Evolutionary conservation across 2,797 vertebrate genomes (phyloP).

Genomic region (Zalophus californianus): DNA sequence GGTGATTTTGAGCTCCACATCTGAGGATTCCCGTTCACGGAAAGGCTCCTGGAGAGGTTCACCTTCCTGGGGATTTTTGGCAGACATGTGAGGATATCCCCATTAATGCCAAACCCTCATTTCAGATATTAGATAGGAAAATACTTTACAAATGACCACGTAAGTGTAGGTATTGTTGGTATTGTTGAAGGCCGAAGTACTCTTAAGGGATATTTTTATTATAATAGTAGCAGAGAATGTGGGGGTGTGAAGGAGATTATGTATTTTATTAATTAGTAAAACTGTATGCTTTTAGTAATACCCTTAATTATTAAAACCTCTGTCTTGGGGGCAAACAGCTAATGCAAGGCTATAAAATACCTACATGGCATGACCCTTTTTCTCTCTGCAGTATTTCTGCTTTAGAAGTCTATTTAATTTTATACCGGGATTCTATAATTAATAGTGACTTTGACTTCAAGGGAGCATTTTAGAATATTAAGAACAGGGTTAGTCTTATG

Average conservation of each 20-base stretch:
- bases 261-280: conserved; percentile 61
- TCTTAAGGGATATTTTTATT: conserved; percentile 50
- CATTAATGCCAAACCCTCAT: not conserved
- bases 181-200: conserved; percentile 50
- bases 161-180: not conserved
- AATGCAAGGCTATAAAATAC: conserved; percentile 35
- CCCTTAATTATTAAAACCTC: conserved; percentile 66
- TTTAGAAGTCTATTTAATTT: conserved; percentile 44
- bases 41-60: not conserved
- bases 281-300: conserved; percentile 47
- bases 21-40: not conserved
- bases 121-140: not conserved
- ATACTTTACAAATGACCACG: not conserved
- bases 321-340: conserved; percentile 21
- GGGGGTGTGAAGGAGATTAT: conserved; percentile 5
- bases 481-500: not conserved
- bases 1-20: not conserved
- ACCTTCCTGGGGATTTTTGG: not conserved
- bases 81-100: not conserved
- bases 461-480: conserved; percentile 59
- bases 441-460: conserved; percentile 53
- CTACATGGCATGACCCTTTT: not conserved
- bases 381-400: not conserved
- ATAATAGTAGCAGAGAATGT: conserved; percentile 23
- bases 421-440: conserved; percentile 51